phyloP scores from a whole-genome alignment of 1,140 invertebrate species.

The Metopolophium dirhodum region DNA sequence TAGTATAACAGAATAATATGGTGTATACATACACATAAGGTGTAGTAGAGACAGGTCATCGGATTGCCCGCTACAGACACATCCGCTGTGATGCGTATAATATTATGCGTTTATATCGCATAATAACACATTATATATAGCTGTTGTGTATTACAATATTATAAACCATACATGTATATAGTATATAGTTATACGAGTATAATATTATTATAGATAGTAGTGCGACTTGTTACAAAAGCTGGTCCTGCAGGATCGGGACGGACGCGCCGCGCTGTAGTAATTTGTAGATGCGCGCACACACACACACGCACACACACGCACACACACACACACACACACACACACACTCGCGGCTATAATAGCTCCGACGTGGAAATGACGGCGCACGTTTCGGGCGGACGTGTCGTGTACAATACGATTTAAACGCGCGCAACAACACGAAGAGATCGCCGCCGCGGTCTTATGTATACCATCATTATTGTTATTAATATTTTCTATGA shows the following conservation, averaged over 20 bases:
- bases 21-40: too few species aligned
- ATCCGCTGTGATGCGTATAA: too few species aligned
- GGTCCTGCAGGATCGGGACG: background rate
- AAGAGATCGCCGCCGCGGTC: background rate
- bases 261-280: background rate
- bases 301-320: background rate
- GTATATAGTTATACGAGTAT: background rate
- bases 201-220: background rate
- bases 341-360: background rate
- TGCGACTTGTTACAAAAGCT: background rate
- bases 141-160: too few species aligned
- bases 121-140: too few species aligned
- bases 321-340: background rate
- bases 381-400: conserved; percentile 30
- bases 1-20: too few species aligned
- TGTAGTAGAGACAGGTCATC: too few species aligned
- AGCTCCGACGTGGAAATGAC: conserved; percentile 31
- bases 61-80: too few species aligned
- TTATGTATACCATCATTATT: background rate
- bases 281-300: background rate
- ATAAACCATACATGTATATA: too few species aligned
- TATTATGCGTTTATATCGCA: too few species aligned
- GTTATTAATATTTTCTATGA: background rate
- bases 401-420: conserved; percentile 17
- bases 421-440: background rate